Conservation (phyloP, 2,888 invertebrate genomes). For the Agrochola circellaris region DNA sequence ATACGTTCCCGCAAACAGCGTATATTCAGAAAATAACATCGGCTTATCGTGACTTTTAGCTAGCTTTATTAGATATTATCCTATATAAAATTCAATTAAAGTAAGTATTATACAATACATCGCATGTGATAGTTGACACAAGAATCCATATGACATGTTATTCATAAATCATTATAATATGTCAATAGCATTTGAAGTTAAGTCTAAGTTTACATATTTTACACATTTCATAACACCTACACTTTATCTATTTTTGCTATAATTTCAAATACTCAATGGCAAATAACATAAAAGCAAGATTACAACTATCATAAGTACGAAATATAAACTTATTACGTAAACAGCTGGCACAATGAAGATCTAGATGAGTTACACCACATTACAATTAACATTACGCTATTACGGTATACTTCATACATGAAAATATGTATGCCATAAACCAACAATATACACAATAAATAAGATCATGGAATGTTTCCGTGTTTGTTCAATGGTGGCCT, state of each 20-base stretch:
- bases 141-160: conserved; percentile 76
- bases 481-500: conserved; percentile 76
- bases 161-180: conserved; percentile 73
- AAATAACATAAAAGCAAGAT: conserved; percentile 87
- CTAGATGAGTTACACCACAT: conserved; percentile 87
- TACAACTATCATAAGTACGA: conserved; percentile 89
- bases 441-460: conserved; percentile 90
- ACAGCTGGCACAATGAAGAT: conserved; percentile 90
- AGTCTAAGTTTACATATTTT: conserved; percentile 85
- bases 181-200: conserved; percentile 74
- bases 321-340: conserved; percentile 86
- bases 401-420: conserved; percentile 85
- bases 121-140: conserved; percentile 78
- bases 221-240: conserved; percentile 80
- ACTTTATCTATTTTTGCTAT: conserved; percentile 86
- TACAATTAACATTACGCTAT: conserved; percentile 83
- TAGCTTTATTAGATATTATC: conserved; percentile 82
- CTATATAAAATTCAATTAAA: conserved; percentile 85
- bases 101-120: conserved; percentile 85
- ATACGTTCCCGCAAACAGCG: conserved; percentile 85
- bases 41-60: conserved; percentile 89
- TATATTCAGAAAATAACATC: conserved; percentile 90
- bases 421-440: conserved; percentile 88
- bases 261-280: conserved; percentile 86
- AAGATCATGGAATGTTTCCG: conserved; percentile 90